phyloP scores from a whole-genome alignment of 2,797 vertebrate species.

The Ctenopoma multispine region DNA sequence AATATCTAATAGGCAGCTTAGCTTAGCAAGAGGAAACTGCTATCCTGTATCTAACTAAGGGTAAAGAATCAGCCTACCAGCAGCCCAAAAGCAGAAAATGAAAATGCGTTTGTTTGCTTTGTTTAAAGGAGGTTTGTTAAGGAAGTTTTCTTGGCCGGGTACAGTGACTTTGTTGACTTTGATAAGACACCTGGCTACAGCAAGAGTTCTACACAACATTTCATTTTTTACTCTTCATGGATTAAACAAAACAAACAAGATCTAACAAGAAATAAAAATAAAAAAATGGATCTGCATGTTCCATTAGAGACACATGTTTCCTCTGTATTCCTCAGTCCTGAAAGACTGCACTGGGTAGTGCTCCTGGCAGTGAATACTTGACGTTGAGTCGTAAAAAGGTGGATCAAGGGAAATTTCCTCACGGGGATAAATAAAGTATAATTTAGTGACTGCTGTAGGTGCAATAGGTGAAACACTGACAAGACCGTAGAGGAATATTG shows the following conservation, averaged over 20 bases:
- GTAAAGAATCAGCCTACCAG: neutral
- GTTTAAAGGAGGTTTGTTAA: too few species aligned
- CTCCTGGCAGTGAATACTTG: slow-evolving; percentile 11
- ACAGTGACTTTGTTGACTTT: too few species aligned
- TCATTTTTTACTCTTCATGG: too few species aligned
- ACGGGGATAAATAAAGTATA: slow-evolving; percentile 14
- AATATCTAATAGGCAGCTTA: neutral
- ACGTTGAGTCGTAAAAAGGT: slow-evolving; percentile 1
- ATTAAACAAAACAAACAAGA: too few species aligned
- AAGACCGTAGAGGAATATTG: neutral
- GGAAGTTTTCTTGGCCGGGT: too few species aligned
- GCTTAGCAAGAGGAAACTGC: neutral
- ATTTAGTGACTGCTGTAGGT: neutral
- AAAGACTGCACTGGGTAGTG: slow-evolving; percentile 29
- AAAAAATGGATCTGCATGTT: slow-evolving; percentile 47
- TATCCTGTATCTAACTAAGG: neutral
- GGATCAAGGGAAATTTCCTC: slow-evolving; percentile 13
- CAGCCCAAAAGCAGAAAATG: neutral
- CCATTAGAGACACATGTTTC: slow-evolving; percentile 17
- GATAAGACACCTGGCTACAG: too few species aligned
- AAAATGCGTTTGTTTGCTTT: too few species aligned
- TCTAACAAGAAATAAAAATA: too few species aligned
- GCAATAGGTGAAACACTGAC: neutral
- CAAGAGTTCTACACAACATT: too few species aligned
- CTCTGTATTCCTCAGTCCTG: neutral